Conservation (phyloP, 2,797 vertebrate species). For the Sylvilagus floridanus region DNA sequence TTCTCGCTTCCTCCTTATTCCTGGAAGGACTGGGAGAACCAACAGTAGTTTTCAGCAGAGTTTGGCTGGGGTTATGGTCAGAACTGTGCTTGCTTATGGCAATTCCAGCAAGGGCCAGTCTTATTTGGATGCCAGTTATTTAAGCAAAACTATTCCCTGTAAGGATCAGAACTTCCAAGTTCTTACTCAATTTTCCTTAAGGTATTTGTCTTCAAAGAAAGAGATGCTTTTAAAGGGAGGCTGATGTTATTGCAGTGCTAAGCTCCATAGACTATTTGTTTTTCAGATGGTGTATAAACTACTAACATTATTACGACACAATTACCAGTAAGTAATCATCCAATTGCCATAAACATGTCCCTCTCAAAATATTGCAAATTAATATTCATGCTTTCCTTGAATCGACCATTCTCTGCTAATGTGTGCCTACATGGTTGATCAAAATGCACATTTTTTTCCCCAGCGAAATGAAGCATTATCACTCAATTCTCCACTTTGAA, state of each 20-base stretch:
- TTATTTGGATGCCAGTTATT: not conserved
- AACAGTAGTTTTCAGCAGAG: not conserved
- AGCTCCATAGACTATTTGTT: conserved; percentile 83
- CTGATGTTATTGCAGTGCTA: conserved; percentile 81
- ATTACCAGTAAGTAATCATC: conserved; percentile 87
- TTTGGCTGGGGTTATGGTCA: conserved; percentile 44
- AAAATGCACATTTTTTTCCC: conserved; percentile 71
- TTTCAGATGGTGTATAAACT: conserved; percentile 84
- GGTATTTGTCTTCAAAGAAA: conserved; percentile 83
- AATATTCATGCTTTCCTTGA: conserved; percentile 86
- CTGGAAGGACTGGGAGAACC: conserved; percentile 15
- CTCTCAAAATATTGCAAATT: conserved; percentile 85
- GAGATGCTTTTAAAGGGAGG: conserved; percentile 78
- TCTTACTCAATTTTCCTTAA: conserved; percentile 31
- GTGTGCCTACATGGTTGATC: conserved; percentile 79
- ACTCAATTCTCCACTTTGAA: conserved; percentile 71
- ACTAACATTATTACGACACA: conserved; percentile 86
- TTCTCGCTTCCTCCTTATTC: conserved; percentile 38
- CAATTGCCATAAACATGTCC: conserved; percentile 86
- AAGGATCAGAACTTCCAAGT: conserved; percentile 27
- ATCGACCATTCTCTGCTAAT: conserved; percentile 81
- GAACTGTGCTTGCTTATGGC: not conserved
- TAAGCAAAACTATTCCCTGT: not conserved
- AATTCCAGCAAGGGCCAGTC: not conserved
- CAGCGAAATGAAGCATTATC: conserved; percentile 69